Evolutionary conservation across 1,140 invertebrate genomes (phyloP).

Genomic region (Agrypnia vestita): DNA sequence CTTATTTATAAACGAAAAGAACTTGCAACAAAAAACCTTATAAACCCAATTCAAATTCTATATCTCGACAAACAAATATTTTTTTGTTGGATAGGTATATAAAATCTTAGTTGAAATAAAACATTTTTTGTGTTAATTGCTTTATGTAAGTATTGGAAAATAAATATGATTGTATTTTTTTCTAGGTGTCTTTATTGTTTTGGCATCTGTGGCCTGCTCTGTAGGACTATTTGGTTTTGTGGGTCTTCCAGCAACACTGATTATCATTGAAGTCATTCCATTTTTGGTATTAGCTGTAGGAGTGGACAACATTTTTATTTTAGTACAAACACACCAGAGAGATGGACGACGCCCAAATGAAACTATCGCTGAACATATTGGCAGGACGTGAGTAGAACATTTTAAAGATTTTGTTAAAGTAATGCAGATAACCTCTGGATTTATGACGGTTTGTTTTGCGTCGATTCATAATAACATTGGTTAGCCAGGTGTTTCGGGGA

Average conservation of each 20-base stretch:
- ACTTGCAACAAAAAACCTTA: too few relatives aligned
- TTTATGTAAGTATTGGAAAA: conserved; percentile 1
- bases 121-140: not conserved
- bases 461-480: not conserved
- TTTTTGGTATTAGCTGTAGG: conserved; percentile 98
- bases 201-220: conserved; percentile 92
- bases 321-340: conserved; percentile 91
- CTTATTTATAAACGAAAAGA: too few relatives aligned
- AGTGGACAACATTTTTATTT: conserved; percentile 99
- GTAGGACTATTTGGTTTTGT: conserved; percentile 94
- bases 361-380: conserved; percentile 89
- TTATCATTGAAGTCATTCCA: conserved; percentile 98
- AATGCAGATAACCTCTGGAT: not conserved
- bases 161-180: conserved; percentile 18
- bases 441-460: not conserved
- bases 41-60: too few relatives aligned
- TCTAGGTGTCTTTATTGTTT: conserved; percentile 90
- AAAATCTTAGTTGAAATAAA: too few relatives aligned
- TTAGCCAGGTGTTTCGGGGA: not conserved
- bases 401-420: not conserved
- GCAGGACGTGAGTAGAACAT: conserved; percentile 77
- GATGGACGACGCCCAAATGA: conserved; percentile 81
- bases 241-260: conserved; percentile 93
- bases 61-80: too few relatives aligned
- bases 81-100: too few relatives aligned